Base-by-base conservation (phyloP, 2,888 invertebrate genomes). In the Crepidodera aurea region DNA sequence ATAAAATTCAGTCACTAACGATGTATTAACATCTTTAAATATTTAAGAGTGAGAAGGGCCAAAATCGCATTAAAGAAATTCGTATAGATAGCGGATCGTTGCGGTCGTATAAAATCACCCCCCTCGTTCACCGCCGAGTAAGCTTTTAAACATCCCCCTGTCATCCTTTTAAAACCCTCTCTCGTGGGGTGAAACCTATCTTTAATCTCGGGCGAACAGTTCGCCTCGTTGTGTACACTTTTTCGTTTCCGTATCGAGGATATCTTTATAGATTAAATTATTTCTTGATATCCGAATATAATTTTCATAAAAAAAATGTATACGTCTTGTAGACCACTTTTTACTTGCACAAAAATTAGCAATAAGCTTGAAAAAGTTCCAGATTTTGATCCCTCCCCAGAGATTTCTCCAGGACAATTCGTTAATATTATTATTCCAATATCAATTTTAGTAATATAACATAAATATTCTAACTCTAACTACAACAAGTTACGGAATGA, bases 171-270 rank as follows among this genome's bases (percentile, higher is more conserved):
- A 59, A 61, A 68, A 60, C 64, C 65, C 67, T 63, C 69, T 69
- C 69, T 54, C 42, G 63, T 55, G 59, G 66, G 68, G 66, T 68
- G 69, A 68, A 69, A 69, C 62, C 67, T 66, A 71, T 72, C 71
- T 71, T 71, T 70, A 71, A 72, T 72, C 69, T 68, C 40, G 60
- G 51, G 65, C 27, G 50, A 57, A 57, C 48, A 39, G n/a, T 48
- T 56, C 32, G 18, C 12, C 61, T 67, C 64, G 51, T 62, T 60
- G 62, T 27, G 37, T 60, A 44, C 46, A 60, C 51, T 44, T 60
- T 60, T 51, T 39, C 27, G 48, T 48, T 13, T 48, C 10, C 48
- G 48, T 27, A 42, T 42, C n/a, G 42, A 15, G 16, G 18, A n/a
- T 42, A 42, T 42, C 16, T 39, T 39, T 12, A 25, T n/a, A 22